phyloP scores from a whole-genome alignment of 2,113 vertebrate species.

The Nothobranchius furzeri region DNA sequence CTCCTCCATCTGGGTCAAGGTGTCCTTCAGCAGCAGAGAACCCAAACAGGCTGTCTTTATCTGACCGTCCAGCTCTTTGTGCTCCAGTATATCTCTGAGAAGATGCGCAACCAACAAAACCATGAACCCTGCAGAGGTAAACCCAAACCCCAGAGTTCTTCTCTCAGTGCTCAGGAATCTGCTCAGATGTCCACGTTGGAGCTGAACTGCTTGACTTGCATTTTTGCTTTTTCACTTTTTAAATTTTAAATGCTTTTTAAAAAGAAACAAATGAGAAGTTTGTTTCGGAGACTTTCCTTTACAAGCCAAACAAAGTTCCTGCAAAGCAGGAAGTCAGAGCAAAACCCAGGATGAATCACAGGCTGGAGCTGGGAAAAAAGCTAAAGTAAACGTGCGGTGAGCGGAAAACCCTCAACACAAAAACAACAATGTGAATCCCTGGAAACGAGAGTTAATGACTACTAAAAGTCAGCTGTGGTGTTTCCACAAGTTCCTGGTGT shows the following conservation, averaged over 20 bases:
- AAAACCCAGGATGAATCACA: background rate
- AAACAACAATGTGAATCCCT: background rate
- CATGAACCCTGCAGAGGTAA: background rate
- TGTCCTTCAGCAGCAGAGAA: constrained; percentile 76
- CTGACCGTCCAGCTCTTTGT: constrained; percentile 72
- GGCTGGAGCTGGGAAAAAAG: background rate
- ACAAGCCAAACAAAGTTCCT: no score
- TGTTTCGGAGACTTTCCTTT: no score
- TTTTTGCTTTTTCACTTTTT: no score
- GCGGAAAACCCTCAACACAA: background rate
- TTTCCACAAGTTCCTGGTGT: background rate
- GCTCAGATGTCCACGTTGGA: background rate
- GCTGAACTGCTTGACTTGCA: background rate
- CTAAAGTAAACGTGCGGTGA: background rate
- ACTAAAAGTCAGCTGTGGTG: background rate
- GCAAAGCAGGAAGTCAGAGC: background rate
- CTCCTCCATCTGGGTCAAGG: constrained; percentile 75
- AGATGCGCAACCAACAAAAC: background rate
- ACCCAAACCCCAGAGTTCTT: background rate
- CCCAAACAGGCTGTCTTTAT: constrained; percentile 77
- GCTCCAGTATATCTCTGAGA: constrained; percentile 82
- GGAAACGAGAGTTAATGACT: background rate
- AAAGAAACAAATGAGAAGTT: no score
- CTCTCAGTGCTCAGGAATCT: no score
- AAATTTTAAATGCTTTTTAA: no score